Evolutionary conservation across 35 echinoderm and acorn worm genomes (phyloP), one percentile per base, ranked within the genome.

Genomic region (Hemicentrotus pulcherrimus): DNA sequence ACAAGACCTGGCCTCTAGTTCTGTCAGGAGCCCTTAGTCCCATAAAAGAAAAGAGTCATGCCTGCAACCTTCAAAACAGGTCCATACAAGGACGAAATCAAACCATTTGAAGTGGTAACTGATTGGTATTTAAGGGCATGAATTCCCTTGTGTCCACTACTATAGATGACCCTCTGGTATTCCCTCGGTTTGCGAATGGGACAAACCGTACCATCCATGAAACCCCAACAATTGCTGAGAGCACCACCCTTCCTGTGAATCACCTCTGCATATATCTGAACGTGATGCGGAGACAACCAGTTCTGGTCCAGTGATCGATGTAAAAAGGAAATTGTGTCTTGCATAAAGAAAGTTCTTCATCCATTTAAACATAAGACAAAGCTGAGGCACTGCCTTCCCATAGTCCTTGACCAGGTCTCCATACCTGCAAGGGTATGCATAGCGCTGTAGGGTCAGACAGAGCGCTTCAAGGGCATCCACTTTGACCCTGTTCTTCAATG

Each of bases 141-240:
- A 4, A 96, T n/a, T 28, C 96, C n/a, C 46, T 97, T 98, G 61
- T 99, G 94, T 8, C 96, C 96, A 95, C 96, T 99, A 95, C 96
- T 99, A 59, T 96, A 96, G 32, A 95, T 58, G 5, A 96, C 91
- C 9, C 93, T 45, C 47, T 99, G 98, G 55, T 95, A 28, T 18
- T 88, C 22, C 18, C 11, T 71, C 0, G 96, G 96, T 94, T 96
- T 88, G 94, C 97, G 95, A 32, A 97, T 96, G 46, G 96, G 95
- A 5, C 95, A 60, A 47, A 97, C 95, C 46, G 96, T 98, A 9
- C 96, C 97, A 94, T 98, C 97, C 6, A 98, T 94, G 94, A 96
- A 98, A 18, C 96, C 97, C 96, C 96, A 97, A 92, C 97, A 98
- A 86, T 98, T 98, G 71, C 31, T 96, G 10, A 97, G 94, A 19